Percentiles rank a stretch among this genome's conserved stretches.
Evolutionary conservation across 1,140 invertebrate genomes (phyloP).

Genomic region (Atta cephalotes): DNA sequence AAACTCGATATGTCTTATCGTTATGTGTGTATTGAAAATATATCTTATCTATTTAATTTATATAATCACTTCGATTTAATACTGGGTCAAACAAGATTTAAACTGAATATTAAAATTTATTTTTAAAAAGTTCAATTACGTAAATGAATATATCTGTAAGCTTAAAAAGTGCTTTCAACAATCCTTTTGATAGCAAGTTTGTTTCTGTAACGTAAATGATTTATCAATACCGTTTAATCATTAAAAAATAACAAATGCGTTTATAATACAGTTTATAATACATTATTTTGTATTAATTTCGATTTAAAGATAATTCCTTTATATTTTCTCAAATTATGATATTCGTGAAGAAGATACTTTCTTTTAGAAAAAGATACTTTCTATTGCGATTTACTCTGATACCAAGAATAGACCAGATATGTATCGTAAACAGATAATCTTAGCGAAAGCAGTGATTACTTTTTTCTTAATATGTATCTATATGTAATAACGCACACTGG

Average conservation of each 20-base stretch:
- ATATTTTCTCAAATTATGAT: slow-evolving; percentile 28
- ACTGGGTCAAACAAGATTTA: slow-evolving; percentile 30
- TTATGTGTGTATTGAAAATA: slow-evolving; percentile 24
- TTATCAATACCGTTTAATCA: not conserved
- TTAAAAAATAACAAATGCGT: slow-evolving; percentile 13
- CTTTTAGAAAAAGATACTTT: slow-evolving; percentile 40
- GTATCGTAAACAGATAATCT: slow-evolving; percentile 32
- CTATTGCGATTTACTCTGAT: slow-evolving; percentile 33
- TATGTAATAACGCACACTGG: not conserved
- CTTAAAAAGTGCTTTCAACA: not conserved
- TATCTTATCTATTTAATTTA: slow-evolving; percentile 47
- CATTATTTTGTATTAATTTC: not conserved
- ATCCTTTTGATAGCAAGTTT: not conserved
- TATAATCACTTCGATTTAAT: slow-evolving; percentile 44
- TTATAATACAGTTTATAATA: not conserved
- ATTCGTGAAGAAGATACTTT: slow-evolving; percentile 37
- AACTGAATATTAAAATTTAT: slow-evolving; percentile 21
- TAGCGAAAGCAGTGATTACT: slow-evolving; percentile 43
- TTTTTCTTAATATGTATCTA: not conserved
- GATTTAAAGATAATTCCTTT: not conserved
- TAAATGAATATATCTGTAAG: not conserved
- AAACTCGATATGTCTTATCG: slow-evolving; percentile 27
- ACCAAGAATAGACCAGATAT: slow-evolving; percentile 30
- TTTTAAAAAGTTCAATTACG: not conserved
- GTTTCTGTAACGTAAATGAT: not conserved